A percentile compares a stretch with the other conserved stretches of the same genome.
Evolutionary conservation across 2,797 vertebrate species (phyloP).

Genomic region (Borostomias antarcticus): DNA sequence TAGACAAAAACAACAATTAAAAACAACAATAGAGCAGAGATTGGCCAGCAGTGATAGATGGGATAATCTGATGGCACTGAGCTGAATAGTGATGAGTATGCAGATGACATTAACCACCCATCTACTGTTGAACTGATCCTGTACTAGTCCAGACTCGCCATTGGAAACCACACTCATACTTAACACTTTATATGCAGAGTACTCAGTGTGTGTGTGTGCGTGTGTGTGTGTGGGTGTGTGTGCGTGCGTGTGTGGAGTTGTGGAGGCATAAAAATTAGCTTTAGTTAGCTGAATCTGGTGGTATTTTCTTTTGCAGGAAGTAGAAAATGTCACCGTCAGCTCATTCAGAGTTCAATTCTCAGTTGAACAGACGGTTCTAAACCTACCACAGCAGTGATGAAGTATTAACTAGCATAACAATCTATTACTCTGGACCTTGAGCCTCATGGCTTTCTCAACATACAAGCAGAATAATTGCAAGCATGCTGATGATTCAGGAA

Average conservation of each 20-base stretch:
- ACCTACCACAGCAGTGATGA: not conserved
- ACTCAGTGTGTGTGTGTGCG: no score
- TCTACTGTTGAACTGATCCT: no score
- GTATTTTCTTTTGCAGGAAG: slow-evolving; percentile 29
- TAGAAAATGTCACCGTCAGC: slow-evolving; percentile 41
- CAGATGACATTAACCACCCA: no score
- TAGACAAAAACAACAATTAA: no score
- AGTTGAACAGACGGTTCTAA: not conserved
- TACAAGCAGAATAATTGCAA: not conserved
- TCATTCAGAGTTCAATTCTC: slow-evolving; percentile 35
- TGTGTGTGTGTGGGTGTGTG: no score
- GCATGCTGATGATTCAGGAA: not conserved
- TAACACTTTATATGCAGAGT: no score
- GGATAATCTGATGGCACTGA: not conserved
- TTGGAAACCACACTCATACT: no score
- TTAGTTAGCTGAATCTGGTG: slow-evolving; percentile 14
- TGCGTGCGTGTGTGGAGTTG: not conserved
- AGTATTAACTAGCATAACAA: not conserved
- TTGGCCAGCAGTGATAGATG: not conserved
- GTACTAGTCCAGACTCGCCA: no score
- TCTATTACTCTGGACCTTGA: not conserved
- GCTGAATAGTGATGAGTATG: not conserved
- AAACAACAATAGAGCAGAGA: no score
- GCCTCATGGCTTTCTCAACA: not conserved
- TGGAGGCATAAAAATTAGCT: slow-evolving; percentile 15